phyloP scores from a whole-genome alignment of 2,888 invertebrate species.

The Drosophila subquinaria region DNA sequence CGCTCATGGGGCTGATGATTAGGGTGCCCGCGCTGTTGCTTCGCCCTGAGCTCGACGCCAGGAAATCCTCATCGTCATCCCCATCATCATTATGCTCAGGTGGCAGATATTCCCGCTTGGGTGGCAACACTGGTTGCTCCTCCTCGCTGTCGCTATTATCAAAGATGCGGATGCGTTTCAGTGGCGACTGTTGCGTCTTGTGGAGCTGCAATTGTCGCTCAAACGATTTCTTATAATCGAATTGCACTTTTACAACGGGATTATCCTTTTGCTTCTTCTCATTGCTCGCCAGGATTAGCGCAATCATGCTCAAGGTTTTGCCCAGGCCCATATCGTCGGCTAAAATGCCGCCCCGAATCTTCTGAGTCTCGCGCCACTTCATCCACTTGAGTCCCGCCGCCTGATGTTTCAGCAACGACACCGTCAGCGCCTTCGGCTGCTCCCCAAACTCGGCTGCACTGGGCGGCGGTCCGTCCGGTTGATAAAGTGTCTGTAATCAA shows the following conservation, averaged over 20 bases:
- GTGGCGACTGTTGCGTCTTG: neutral
- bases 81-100: constrained; percentile 3
- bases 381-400: constrained; percentile 89
- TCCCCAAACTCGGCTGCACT: constrained; percentile 8
- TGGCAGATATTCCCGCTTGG: constrained; percentile 3
- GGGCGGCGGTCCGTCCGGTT: constrained; percentile 11
- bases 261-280: constrained; percentile 2
- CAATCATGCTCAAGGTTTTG: constrained; percentile 93
- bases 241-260: neutral
- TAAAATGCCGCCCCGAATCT: constrained; percentile 93
- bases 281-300: constrained; percentile 84
- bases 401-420: constrained; percentile 21
- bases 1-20: constrained; percentile 87
- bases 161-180: constrained; percentile 12
- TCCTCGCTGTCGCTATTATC: constrained; percentile 18
- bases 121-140: neutral
- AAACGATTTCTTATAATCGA: constrained; percentile 10
- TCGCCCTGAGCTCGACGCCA: neutral
- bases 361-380: constrained; percentile 93
- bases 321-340: constrained; percentile 87
- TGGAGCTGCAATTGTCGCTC: constrained; percentile 7
- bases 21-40: constrained; percentile 12
- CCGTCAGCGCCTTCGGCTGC: constrained; percentile 16
- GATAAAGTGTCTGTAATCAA: constrained; percentile 17
- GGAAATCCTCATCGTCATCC: constrained; percentile 87